A percentile compares a stretch with the other conserved stretches of the same genome.
Evolutionary conservation across 1,140 invertebrate genomes (phyloP).

Genomic region (Drosophila guanche): DNA sequence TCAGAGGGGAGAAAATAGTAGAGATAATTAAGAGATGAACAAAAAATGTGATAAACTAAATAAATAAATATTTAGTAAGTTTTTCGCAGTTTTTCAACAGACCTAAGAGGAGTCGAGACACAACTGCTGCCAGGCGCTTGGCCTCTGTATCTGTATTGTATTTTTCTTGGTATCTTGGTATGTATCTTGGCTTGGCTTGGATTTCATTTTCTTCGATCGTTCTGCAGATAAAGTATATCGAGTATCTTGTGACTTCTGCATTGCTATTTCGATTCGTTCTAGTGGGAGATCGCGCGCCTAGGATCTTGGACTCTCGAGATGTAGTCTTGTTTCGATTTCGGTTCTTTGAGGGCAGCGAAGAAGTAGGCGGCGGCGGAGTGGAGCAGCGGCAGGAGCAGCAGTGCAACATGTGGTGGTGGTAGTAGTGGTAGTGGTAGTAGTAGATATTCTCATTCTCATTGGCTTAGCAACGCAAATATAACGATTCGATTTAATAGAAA

Average conservation of each 20-base stretch:
- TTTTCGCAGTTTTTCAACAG: constrained; percentile 49
- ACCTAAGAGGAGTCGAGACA: constrained; percentile 57
- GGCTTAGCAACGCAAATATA: constrained; percentile 83
- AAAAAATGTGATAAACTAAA: constrained; percentile 60
- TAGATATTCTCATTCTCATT: constrained; percentile 83
- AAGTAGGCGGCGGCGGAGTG: constrained; percentile 45
- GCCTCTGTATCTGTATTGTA: constrained; percentile 33
- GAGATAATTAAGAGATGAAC: constrained; percentile 46
- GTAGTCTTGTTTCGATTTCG: constrained; percentile 25
- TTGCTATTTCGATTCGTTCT: constrained; percentile 34
- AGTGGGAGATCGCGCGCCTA: constrained; percentile 58
- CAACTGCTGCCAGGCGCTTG: constrained; percentile 41
- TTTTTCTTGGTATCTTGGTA: constrained; percentile 41
- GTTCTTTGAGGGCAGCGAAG: constrained; percentile 30
- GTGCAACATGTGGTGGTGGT: constrained; percentile 80
- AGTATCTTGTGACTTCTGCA: constrained; percentile 49
- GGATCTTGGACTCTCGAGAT: constrained; percentile 15
- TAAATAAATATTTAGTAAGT: constrained; percentile 59
- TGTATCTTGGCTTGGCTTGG: constrained; percentile 20
- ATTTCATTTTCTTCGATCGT: constrained; percentile 21
- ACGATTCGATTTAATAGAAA: constrained; percentile 81
- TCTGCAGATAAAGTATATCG: constrained; percentile 3
- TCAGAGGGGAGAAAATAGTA: constrained; percentile 22
- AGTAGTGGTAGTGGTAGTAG: constrained; percentile 77
- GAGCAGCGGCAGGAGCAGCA: constrained; percentile 72